A percentile compares a stretch with the other conserved stretches of the same genome.
phyloP scores from a whole-genome alignment of 2,113 vertebrate genomes.

The Anseranas semipalmata region DNA sequence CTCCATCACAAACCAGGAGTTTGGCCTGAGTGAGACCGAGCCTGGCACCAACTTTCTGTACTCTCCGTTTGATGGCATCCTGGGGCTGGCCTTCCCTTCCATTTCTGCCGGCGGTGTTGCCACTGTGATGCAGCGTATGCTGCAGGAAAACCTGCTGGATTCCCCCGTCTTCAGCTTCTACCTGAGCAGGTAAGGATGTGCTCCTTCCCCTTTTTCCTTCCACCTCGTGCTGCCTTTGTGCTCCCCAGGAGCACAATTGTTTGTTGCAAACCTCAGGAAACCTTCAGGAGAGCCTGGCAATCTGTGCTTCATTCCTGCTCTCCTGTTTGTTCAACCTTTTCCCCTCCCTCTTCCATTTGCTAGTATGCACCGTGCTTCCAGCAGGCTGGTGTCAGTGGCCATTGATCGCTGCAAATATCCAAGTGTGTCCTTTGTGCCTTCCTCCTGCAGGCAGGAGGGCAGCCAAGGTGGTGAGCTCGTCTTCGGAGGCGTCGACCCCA shows the following conservation, averaged over 20 bases:
- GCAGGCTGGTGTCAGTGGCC: background rate
- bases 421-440: background rate
- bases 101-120: background rate
- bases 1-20: constrained; percentile 69
- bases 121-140: background rate
- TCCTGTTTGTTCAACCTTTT: background rate
- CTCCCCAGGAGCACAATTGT: background rate
- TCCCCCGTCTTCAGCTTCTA: background rate
- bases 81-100: constrained; percentile 20
- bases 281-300: background rate
- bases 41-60: constrained; percentile 33
- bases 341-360: background rate
- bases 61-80: constrained; percentile 18
- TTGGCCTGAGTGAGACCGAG: constrained; percentile 68
- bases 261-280: background rate
- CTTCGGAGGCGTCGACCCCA: constrained; percentile 43
- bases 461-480: constrained; percentile 47
- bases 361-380: background rate
- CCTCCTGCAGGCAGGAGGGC: background rate
- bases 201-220: background rate
- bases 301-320: background rate
- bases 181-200: background rate
- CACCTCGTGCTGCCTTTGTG: background rate
- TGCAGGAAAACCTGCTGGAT: background rate
- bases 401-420: background rate